phyloP scores from a whole-genome alignment of 2,888 invertebrate species.

The Parthenolecanium corni region DNA sequence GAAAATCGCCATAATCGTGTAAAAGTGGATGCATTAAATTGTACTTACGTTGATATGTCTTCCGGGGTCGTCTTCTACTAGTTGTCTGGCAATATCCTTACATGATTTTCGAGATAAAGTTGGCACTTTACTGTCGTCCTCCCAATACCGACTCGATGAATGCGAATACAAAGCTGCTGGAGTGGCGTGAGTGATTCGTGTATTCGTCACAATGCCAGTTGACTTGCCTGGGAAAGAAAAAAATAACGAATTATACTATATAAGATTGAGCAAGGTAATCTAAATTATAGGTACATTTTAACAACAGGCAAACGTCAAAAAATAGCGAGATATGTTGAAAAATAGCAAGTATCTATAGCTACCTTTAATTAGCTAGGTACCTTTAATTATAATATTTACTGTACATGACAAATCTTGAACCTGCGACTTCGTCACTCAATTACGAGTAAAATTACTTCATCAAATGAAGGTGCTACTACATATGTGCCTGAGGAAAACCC shows the following conservation, averaged over 20 bases:
- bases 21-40: neutral
- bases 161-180: constrained; percentile 67
- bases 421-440: no score
- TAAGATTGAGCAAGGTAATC: neutral
- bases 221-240: constrained; percentile 49
- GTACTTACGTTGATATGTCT: constrained; percentile 55
- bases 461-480: no score
- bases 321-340: neutral
- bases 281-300: neutral
- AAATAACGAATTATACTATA: neutral
- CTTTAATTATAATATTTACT: no score
- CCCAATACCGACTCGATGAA: constrained; percentile 64
- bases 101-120: constrained; percentile 56
- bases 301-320: neutral
- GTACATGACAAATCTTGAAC: no score
- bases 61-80: constrained; percentile 66
- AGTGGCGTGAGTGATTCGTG: constrained; percentile 66
- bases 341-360: neutral
- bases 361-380: no score
- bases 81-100: constrained; percentile 65
- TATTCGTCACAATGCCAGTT: constrained; percentile 70
- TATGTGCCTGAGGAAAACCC: no score
- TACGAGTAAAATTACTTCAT: no score
- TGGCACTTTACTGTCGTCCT: constrained; percentile 64
- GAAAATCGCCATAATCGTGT: neutral